Evolutionary conservation across 2,797 vertebrate species (phyloP), one percentile per base, ranked within the genome.

Genomic region (Alca torda): DNA sequence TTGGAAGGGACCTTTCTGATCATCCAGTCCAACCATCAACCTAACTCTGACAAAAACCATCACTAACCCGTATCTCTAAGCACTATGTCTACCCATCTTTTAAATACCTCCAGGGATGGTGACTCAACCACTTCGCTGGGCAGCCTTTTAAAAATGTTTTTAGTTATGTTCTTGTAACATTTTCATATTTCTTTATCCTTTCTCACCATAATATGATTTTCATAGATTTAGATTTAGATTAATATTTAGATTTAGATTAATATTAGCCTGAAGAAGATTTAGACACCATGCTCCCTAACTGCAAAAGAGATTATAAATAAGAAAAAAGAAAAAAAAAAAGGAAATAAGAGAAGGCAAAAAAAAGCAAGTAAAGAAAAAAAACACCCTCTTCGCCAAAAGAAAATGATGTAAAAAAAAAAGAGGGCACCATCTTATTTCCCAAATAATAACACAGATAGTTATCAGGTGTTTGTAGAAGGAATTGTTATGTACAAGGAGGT

Each of bases 321-420:
- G 12, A 35, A 48, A 69, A 67, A n/a, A 39, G 4, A 50, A 11
- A 28, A 35, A 31, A 20, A 41, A 12, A 74, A 41, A 10, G 6
- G 1, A 50, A 9, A 41, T 28, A 41, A 9, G 6, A 56, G 69
- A 41, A 13, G 8, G 0, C 2, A 64, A 57, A 78, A 74, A 31
- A 53, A 64, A 1, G 0, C 2, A 63, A 67, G 1, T 2, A 60
- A 89, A 54, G 3, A 0, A 33, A 79, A 43, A 25, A 68, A 57
- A 0, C 39, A 0, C 4, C 4, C 8, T 73, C 13, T 2, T 53
- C 16, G 63, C 4, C 6, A 4, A 87, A 79, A 43, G 1, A 41
- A 83, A 70, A 6, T 1, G 0, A 31, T 37, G 16, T 20, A 25
- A 64, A 48, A 65, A 73, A 56, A 72, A 61, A 51, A 72, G 9